phyloP scores from a whole-genome alignment of 1,140 invertebrate species.

The Zelostemma sp. region DNA sequence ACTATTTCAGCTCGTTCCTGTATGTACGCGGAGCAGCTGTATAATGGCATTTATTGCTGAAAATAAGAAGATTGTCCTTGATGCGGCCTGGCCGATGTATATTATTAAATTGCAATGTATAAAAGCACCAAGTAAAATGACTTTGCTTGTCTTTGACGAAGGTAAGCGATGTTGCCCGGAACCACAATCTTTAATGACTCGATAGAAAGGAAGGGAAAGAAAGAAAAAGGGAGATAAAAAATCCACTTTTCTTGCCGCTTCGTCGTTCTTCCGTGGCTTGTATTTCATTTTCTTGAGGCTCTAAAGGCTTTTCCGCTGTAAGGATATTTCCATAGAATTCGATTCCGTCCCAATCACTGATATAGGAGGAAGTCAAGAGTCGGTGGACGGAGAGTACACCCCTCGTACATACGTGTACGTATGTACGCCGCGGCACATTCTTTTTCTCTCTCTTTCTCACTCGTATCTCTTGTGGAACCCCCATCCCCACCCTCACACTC shows the following conservation, averaged over 20 bases:
- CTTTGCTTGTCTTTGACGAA: not conserved
- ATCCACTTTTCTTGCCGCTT: constrained; percentile 9
- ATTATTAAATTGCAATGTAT: not conserved
- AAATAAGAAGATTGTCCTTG: not conserved
- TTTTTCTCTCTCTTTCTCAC: constrained; percentile 27
- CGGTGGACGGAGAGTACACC: constrained; percentile 14
- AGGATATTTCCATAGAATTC: constrained; percentile 68
- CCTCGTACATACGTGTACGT: constrained; percentile 36
- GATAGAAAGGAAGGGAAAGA: no score
- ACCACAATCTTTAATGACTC: constrained; percentile 1
- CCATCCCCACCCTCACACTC: constrained; percentile 27
- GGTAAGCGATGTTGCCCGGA: not conserved
- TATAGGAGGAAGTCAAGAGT: constrained; percentile 34
- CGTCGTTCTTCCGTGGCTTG: constrained; percentile 7
- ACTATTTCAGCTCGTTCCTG: no score
- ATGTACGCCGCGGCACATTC: constrained; percentile 50
- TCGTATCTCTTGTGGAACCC: constrained; percentile 4
- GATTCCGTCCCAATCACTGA: constrained; percentile 49
- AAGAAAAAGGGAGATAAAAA: not conserved
- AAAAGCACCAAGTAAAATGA: not conserved
- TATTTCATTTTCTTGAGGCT: constrained; percentile 32
- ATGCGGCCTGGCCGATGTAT: not conserved
- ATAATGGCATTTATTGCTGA: no score
- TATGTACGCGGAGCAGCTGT: no score
- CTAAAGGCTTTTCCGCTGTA: constrained; percentile 58